A percentile compares a stretch with the other conserved stretches of the same genome.
Evolutionary conservation across 2,113 vertebrate genomes (phyloP).

Genomic region (Pycnonotus jocosus): DNA sequence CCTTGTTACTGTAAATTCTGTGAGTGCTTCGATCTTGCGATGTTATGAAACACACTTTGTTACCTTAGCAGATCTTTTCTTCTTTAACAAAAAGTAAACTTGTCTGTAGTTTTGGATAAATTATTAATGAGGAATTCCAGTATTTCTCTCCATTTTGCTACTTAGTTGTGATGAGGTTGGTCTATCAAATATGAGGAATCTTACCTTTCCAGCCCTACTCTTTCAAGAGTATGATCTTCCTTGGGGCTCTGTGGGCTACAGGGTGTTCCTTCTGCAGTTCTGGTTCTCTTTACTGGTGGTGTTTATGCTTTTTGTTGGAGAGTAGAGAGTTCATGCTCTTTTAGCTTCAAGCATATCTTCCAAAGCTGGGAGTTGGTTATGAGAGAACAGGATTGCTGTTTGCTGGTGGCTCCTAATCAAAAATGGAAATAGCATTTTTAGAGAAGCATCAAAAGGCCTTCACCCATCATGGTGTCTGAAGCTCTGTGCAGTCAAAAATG

Average conservation of each 20-base stretch:
- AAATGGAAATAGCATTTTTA: conserved; percentile 11
- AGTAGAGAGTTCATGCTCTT: neutral
- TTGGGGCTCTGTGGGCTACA: neutral
- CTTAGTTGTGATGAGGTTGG: neutral
- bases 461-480: neutral
- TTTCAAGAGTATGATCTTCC: neutral
- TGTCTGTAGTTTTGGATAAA: neutral
- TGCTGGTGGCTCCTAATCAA: conserved; percentile 13
- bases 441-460: neutral
- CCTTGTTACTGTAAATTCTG: neutral
- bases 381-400: conserved; percentile 28
- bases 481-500: neutral
- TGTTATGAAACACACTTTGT: neutral
- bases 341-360: neutral
- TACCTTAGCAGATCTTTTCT: neutral
- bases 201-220: neutral
- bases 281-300: neutral
- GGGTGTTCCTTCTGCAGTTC: neutral
- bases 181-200: neutral
- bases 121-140: neutral
- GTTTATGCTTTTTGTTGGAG: neutral
- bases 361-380: neutral
- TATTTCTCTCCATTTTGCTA: neutral
- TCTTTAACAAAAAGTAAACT: neutral
- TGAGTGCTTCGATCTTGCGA: neutral